Conservation (phyloP, 2,888 invertebrate genomes). For the Eulithis testata region DNA sequence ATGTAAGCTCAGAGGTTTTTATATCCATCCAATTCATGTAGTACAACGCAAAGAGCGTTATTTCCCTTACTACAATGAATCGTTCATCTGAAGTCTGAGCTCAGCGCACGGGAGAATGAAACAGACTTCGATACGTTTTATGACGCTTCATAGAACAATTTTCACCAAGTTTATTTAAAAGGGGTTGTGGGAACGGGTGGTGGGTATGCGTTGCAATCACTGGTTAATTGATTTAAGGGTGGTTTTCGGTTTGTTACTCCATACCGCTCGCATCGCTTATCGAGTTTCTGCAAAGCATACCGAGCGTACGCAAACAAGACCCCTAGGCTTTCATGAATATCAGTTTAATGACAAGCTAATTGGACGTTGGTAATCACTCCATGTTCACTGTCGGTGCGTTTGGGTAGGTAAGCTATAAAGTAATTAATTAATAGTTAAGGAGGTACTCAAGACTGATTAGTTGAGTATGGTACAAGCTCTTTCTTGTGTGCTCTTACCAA, state of each 20-base stretch:
- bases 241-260: slow-evolving; percentile 6
- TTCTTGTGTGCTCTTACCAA: too few relatives aligned
- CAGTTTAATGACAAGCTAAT: slow-evolving; percentile 14
- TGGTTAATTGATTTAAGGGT: slow-evolving; percentile 19
- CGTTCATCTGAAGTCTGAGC: background rate
- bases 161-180: slow-evolving; percentile 5
- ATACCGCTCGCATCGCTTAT: slow-evolving; percentile 1
- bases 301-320: slow-evolving; percentile 2
- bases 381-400: background rate
- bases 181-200: background rate
- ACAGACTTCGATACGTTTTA: slow-evolving; percentile 7
- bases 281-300: slow-evolving; percentile 4
- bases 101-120: slow-evolving; percentile 1
- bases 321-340: background rate
- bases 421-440: slow-evolving; percentile 7
- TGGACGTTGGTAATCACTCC: slow-evolving; percentile 6
- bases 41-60: slow-evolving; percentile 8
- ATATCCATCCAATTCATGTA: slow-evolving; percentile 37
- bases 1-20: slow-evolving; percentile 44
- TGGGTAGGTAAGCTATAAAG: background rate
- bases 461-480: too few relatives aligned
- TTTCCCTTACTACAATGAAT: slow-evolving; percentile 11
- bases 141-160: slow-evolving; percentile 1
- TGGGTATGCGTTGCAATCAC: slow-evolving; percentile 5
- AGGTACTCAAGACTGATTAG: too few relatives aligned